Evolutionary conservation across 2,113 vertebrate genomes (phyloP).

Genomic region (Alces alces): DNA sequence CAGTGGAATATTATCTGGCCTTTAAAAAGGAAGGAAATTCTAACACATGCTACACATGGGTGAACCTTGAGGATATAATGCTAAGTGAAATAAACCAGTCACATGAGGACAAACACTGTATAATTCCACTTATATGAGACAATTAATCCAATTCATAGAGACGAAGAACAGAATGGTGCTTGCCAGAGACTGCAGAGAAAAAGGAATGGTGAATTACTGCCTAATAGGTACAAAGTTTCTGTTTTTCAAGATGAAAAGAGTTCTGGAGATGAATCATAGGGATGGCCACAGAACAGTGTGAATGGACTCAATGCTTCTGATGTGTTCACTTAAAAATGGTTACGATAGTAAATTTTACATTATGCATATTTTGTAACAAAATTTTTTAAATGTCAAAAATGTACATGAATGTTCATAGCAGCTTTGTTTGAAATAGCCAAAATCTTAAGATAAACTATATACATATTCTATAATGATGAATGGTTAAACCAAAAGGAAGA

Average conservation of each 20-base stretch:
- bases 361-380: background rate
- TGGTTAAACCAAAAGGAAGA: background rate
- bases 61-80: background rate
- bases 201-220: background rate
- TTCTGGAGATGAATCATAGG: background rate
- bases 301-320: background rate
- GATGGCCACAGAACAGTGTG: background rate
- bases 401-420: background rate
- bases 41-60: background rate
- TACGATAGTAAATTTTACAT: background rate
- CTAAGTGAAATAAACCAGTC: background rate
- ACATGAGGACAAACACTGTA: background rate
- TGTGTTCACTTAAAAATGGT: background rate
- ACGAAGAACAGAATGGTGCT: background rate
- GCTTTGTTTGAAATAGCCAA: background rate
- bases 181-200: background rate
- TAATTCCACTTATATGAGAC: background rate
- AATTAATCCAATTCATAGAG: background rate
- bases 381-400: background rate
- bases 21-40: background rate
- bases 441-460: background rate
- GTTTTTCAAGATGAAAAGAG: background rate
- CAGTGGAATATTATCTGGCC: background rate
- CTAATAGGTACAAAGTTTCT: background rate
- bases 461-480: background rate